Evolutionary conservation across 2,797 vertebrate species (phyloP).

Genomic region (Sebastes matsubarae): DNA sequence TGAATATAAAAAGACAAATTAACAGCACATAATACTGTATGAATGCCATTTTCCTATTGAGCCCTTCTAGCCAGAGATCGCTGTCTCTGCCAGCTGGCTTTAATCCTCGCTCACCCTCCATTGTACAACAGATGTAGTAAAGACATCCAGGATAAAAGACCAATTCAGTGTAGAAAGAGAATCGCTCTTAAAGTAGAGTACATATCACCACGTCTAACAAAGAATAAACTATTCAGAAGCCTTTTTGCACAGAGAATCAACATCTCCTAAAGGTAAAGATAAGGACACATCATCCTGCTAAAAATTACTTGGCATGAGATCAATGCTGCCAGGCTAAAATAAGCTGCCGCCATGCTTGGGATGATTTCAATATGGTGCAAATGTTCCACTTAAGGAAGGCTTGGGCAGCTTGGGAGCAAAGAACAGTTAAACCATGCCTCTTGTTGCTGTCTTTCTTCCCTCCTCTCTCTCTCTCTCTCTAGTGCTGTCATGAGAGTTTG

Average conservation of each 20-base stretch:
- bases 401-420: slow-evolving; percentile 2
- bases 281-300: slow-evolving; percentile 36
- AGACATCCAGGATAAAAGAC: slow-evolving; percentile 22
- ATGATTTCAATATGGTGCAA: slow-evolving; percentile 38
- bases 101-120: slow-evolving; percentile 10
- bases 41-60: slow-evolving; percentile 14
- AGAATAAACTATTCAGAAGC: not conserved
- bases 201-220: not conserved
- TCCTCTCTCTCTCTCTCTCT: not conserved
- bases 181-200: not conserved
- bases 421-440: slow-evolving; percentile 9
- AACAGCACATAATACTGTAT: slow-evolving; percentile 12
- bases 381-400: slow-evolving; percentile 24
- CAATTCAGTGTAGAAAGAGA: slow-evolving; percentile 8
- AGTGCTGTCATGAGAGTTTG: not conserved
- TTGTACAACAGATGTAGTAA: slow-evolving; percentile 14
- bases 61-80: not conserved
- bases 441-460: not conserved
- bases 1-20: slow-evolving; percentile 27
- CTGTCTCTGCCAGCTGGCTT: slow-evolving; percentile 34
- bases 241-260: not conserved
- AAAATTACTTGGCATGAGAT: slow-evolving; percentile 47
- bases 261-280: slow-evolving; percentile 32
- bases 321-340: slow-evolving; percentile 35
- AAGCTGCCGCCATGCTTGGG: slow-evolving; percentile 25